Base-by-base conservation (phyloP, 2,113 vertebrate genomes). In the Eidolon helvum region DNA sequence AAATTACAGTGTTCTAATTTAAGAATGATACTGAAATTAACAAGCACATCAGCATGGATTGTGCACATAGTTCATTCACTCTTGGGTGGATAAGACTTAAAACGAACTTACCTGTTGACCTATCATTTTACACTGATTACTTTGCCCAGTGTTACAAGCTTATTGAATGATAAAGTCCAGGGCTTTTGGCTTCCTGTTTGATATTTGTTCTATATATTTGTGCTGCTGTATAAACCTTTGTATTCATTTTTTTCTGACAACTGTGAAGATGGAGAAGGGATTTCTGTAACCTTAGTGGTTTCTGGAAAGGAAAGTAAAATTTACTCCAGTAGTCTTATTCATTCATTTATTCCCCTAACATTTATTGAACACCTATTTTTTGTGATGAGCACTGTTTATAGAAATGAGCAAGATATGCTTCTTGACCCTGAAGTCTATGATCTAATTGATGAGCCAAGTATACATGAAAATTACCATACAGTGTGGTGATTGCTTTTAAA, bases 371-470 rank as follows among this genome's bases (percentile, higher is more conserved):
- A 88, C 35, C 7, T 65, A 1, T 50, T 96, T 40, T 87, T 75
- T 96, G 45, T 77, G 21, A 89, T 77, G 30, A 26, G 14, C 21
- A 26, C 61, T 91, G 2, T 93, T 97, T 91, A 91, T 90, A 94
- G 55, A 92, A 48, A 83, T 93, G 33, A 94, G 5, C 92, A 72
- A 84, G 38, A 68, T 63, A 55, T 24, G 33, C 22, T 90, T 5
- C n/a, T 87, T 89, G 45, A 87, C 26, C 26, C 30, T 78, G 15
- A 74, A 33, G 9, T 71, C 65, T 7, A 18, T 66, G 16, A 57
- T 86, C 30, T 85, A 82, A 86, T n/a, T 68, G 43, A 92, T 72
- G n/a, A 92, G 26, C 16, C n/a, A 68, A 6, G 28, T 79, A 45
- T 55, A 69, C 7, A 94, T 38, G 91, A 75, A 80, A 86, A 82